Evolutionary conservation across 2,113 vertebrate genomes (phyloP).

Genomic region (Bambusicola thoracicus): DNA sequence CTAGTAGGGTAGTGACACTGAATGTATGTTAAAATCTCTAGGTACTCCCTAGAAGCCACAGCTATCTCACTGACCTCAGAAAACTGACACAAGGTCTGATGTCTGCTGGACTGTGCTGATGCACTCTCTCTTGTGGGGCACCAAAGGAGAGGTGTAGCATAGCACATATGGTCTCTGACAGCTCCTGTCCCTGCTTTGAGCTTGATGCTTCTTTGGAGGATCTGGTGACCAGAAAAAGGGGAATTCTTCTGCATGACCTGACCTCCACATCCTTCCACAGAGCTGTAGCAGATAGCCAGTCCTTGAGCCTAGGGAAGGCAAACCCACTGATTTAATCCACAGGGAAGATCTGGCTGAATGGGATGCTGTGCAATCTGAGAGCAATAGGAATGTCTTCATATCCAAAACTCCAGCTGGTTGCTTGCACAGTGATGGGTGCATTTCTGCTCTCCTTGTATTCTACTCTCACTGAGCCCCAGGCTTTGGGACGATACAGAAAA

Average conservation of each 20-base stretch:
- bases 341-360: not conserved
- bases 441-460: not conserved
- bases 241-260: not conserved
- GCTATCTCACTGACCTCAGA: not conserved
- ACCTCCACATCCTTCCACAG: not conserved
- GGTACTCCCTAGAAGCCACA: not conserved
- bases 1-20: not conserved
- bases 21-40: not conserved
- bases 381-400: not conserved
- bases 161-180: not conserved
- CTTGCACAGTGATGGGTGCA: not conserved
- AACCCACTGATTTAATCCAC: not conserved
- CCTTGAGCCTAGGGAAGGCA: not conserved
- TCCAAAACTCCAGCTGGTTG: not conserved
- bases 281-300: rapidly evolving
- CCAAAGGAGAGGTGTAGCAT: not conserved
- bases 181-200: not conserved
- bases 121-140: not conserved
- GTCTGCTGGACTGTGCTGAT: not conserved
- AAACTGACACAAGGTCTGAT: not conserved
- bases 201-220: not conserved
- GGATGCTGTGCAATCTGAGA: rapidly evolving
- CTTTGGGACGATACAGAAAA: not conserved
- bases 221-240: not conserved
- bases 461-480: not conserved